phyloP scores from a whole-genome alignment of 1,140 invertebrate species.

The Heterodera schachtii region DNA sequence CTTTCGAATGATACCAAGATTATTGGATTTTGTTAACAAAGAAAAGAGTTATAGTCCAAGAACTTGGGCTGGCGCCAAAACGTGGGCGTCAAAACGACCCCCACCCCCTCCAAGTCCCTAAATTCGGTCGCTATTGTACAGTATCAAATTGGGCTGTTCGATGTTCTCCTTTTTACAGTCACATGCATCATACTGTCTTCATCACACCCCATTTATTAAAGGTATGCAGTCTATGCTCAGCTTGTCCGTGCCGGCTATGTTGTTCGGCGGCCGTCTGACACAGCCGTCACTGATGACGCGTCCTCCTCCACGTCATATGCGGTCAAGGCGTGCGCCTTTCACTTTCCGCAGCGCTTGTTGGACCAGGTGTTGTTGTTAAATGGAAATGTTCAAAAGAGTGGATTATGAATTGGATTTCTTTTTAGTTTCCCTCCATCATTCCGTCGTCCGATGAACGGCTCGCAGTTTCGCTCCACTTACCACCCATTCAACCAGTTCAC shows the following conservation, averaged over 20 bases:
- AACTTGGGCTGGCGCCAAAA: too few relatives aligned
- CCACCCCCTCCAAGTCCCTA: too few relatives aligned
- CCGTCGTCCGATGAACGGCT: background rate
- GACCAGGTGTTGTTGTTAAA: background rate
- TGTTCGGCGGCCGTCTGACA: conserved; percentile 11
- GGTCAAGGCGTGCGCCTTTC: conserved; percentile 14
- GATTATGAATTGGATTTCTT: background rate
- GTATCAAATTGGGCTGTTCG: too few relatives aligned
- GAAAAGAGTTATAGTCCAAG: too few relatives aligned
- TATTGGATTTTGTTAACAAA: too few relatives aligned
- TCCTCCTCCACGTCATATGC: background rate
- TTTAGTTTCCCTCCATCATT: conserved; percentile 23
- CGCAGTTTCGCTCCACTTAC: conserved; percentile 10
- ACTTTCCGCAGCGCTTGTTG: conserved; percentile 22
- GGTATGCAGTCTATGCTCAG: conserved; percentile 21
- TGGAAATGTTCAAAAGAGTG: background rate
- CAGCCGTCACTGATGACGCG: background rate
- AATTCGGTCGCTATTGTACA: too few relatives aligned
- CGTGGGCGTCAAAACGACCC: too few relatives aligned
- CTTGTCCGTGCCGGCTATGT: conserved; percentile 24
- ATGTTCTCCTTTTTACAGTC: too few relatives aligned
- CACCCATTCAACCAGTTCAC: conserved; percentile 4
- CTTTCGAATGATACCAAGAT: too few relatives aligned
- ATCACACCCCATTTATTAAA: background rate
- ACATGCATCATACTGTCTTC: too few relatives aligned